Conservation (phyloP, 1,140 invertebrate species). For the Muscidifurax raptorellus region DNA sequence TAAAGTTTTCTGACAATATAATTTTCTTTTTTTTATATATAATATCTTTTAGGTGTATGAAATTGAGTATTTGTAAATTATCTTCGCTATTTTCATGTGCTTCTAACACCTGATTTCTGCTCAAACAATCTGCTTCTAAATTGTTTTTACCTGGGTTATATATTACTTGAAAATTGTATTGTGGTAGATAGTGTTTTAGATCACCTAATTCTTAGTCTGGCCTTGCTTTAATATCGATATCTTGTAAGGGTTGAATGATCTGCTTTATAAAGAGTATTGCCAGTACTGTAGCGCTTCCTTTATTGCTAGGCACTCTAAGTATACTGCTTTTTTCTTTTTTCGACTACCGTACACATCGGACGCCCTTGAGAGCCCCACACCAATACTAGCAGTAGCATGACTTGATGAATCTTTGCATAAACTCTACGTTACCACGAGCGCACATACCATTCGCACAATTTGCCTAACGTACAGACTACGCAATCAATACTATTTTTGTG, state of each 20-base stretch:
- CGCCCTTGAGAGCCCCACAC: too few relatives aligned
- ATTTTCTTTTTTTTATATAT: background rate
- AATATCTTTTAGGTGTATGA: background rate
- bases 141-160: background rate
- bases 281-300: background rate
- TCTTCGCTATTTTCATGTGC: background rate
- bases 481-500: too few relatives aligned
- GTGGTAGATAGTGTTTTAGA: background rate
- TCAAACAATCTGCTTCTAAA: background rate
- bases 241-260: background rate
- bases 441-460: too few relatives aligned
- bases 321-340: slow-evolving; percentile 22
- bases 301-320: slow-evolving; percentile 6
- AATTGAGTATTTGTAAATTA: background rate
- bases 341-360: too few relatives aligned
- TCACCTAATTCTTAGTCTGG: slow-evolving; percentile 23
- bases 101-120: background rate
- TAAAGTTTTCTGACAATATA: background rate
- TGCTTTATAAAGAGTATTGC: background rate
- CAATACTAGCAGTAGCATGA: too few relatives aligned
- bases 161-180: background rate
- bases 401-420: too few relatives aligned
- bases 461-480: too few relatives aligned
- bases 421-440: too few relatives aligned
- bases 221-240: background rate